Evolutionary conservation across 1,140 invertebrate species (phyloP).

Genomic region (Eriosoma lanigerum): DNA sequence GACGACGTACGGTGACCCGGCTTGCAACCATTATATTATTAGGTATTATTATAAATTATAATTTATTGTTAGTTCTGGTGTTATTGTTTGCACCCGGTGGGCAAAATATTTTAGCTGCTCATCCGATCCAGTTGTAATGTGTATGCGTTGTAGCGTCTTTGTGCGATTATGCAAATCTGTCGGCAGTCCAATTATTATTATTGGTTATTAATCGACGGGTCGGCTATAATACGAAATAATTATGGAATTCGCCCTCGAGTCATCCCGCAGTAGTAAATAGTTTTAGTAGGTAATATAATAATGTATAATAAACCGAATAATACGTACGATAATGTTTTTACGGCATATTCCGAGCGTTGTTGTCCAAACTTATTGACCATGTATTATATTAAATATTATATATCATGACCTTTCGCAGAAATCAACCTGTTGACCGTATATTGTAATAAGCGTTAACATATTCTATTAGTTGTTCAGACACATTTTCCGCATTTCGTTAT

Average conservation of each 20-base stretch:
- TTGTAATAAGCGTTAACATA: conserved; percentile 1
- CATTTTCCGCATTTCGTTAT: not conserved
- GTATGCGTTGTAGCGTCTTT: not conserved
- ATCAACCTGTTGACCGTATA: not conserved
- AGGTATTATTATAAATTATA: too few species aligned
- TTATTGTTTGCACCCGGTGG: not conserved
- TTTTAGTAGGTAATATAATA: too few species aligned
- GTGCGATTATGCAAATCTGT: not conserved
- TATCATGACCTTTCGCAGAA: conserved; percentile 17
- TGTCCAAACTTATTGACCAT: not conserved
- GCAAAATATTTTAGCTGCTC: not conserved
- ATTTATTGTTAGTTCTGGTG: not conserved
- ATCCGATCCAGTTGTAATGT: conserved; percentile 11
- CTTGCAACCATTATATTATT: not conserved
- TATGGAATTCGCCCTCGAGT: not conserved
- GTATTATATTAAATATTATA: not conserved
- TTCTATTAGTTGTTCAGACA: too few species aligned
- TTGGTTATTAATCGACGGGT: not conserved
- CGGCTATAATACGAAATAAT: not conserved
- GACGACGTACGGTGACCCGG: not conserved
- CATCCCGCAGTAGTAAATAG: not conserved
- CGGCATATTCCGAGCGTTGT: too few species aligned
- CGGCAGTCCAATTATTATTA: not conserved
- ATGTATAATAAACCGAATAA: not conserved
- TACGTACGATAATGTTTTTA: too few species aligned